Conservation (phyloP, 1,140 invertebrate species). For the Trinorchestia longiramus region DNA sequence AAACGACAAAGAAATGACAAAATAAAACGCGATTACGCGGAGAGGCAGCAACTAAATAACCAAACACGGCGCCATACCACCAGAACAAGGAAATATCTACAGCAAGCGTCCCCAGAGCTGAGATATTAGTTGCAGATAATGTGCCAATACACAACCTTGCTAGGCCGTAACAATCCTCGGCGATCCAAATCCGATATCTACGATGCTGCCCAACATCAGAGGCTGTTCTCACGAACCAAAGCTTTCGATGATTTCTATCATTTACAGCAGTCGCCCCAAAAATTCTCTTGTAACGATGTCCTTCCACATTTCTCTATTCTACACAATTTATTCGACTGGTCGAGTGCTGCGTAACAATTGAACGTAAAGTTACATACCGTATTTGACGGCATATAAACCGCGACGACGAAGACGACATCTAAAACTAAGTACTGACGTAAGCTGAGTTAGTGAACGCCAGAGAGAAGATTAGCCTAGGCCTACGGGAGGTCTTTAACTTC, state of each 20-base stretch:
- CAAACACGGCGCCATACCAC: no score
- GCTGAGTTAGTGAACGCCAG: no score
- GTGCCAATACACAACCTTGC: not conserved
- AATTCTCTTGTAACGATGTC: not conserved
- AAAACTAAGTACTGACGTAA: no score
- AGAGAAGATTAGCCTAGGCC: no score
- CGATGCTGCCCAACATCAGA: not conserved
- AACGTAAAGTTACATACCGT: no score
- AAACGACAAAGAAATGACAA: not conserved
- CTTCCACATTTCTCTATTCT: not conserved
- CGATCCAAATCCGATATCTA: slow-evolving; percentile 18
- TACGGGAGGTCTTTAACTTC: no score
- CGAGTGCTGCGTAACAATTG: not conserved
- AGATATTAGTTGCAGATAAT: not conserved
- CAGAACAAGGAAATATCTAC: not conserved
- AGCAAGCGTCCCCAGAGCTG: not conserved
- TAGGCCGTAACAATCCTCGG: not conserved
- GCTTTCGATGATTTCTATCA: not conserved
- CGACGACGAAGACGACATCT: no score
- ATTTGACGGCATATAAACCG: no score
- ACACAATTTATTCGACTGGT: not conserved
- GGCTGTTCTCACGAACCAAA: not conserved
- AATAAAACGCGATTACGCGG: no score
- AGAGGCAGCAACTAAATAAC: no score
- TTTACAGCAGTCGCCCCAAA: not conserved